phyloP scores from a whole-genome alignment of 2,888 invertebrate species.

The Arctia plantaginis region DNA sequence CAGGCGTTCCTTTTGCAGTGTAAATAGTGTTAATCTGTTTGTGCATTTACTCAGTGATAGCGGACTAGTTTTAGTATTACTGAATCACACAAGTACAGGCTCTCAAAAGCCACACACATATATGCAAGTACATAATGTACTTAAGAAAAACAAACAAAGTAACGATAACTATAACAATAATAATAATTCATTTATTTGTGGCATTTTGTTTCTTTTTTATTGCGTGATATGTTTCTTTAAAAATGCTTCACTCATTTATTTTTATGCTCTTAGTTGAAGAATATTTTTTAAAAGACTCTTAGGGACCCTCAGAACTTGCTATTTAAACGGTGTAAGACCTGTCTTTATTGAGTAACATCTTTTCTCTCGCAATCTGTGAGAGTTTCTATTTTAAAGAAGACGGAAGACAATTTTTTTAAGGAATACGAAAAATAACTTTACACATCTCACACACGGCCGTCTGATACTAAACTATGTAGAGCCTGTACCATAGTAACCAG shows the following conservation, averaged over 20 bases:
- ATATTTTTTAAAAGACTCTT: background rate
- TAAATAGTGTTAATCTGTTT: background rate
- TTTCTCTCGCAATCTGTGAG: no score
- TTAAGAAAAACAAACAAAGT: background rate
- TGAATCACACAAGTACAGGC: background rate
- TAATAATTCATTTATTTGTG: no score
- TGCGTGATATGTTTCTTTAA: no score
- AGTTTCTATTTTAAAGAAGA: no score
- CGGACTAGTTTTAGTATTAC: background rate
- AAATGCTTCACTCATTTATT: no score
- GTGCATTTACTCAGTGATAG: background rate
- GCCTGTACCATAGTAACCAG: no score
- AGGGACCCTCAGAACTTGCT: background rate
- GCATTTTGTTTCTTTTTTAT: no score
- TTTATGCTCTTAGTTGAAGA: background rate
- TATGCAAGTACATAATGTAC: background rate
- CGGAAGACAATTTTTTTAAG: no score
- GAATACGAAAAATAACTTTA: no score
- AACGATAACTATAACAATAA: background rate
- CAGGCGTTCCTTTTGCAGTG: background rate
- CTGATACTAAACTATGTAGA: no score
- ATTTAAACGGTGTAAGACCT: background rate
- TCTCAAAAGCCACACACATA: background rate
- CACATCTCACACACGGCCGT: no score
- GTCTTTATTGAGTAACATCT: no score